Evolutionary conservation across 2,888 invertebrate species (phyloP).

Genomic region (Ferdinandea cuprea): DNA sequence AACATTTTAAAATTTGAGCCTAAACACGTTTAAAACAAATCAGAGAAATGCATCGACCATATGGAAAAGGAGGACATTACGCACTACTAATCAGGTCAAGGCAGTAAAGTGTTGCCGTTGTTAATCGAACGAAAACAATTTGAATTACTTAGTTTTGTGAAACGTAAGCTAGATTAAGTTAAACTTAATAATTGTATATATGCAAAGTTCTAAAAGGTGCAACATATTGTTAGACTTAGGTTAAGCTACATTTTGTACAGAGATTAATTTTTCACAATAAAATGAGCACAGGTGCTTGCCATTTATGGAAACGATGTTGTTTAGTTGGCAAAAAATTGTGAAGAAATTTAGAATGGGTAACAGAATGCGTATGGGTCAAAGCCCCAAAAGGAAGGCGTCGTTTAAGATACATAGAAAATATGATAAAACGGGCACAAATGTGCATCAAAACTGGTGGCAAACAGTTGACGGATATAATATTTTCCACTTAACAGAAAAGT

Average conservation of each 20-base stretch:
- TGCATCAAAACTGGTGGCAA: too few relatives aligned
- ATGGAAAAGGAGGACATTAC: too few relatives aligned
- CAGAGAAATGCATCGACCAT: background rate
- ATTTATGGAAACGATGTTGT: too few relatives aligned
- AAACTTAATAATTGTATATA: conserved; percentile 16
- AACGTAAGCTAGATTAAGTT: conserved; percentile 5
- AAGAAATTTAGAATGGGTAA: background rate
- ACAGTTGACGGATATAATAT: too few relatives aligned
- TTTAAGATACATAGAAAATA: too few relatives aligned
- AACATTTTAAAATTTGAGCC: too few relatives aligned
- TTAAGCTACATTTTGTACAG: conserved; percentile 4
- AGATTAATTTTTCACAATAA: background rate
- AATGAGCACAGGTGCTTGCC: conserved; percentile 2
- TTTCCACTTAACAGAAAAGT: too few relatives aligned
- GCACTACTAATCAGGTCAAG: too few relatives aligned
- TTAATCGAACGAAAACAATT: conserved; percentile 31
- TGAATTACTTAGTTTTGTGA: background rate
- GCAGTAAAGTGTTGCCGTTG: conserved; percentile 24
- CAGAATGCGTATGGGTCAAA: too few relatives aligned
- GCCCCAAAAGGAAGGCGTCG: too few relatives aligned
- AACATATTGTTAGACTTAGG: background rate
- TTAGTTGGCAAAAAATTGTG: background rate
- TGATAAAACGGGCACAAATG: too few relatives aligned
- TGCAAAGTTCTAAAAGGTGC: conserved; percentile 21
- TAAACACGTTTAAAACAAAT: too few relatives aligned